Evolutionary conservation across 2,888 invertebrate species (phyloP), one percentile per base, ranked within the genome.

Genomic region (Acanthosepion pharaonis): DNA sequence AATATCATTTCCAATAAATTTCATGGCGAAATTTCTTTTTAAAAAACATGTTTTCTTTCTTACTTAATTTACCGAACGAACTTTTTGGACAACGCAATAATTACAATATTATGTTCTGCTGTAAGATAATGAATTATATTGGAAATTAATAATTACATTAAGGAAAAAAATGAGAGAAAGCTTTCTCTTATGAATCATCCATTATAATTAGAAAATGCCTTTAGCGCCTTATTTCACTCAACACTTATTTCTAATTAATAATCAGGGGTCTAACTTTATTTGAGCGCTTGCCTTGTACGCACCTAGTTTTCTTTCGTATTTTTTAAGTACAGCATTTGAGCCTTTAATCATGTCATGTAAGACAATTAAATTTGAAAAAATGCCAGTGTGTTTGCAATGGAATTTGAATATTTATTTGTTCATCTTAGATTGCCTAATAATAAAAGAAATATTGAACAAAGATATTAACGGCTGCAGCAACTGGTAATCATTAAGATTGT

Each of bases 101-200:
- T 78, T 78, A 78, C 78, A n/a, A 78, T 28, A 78, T 78, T 28
- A n/a, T n/a, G 28, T 28, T n/a, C 78, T 78, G 78, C 15, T n/a
- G 78, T n/a, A 78, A 28, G 78, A 78, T 78, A 78, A 78, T 78
- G 78, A n/a, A 78, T 78, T 78, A n/a, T 28, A 28, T n/a, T n/a
- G 28, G 11, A 78, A 78, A 78, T 78, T 78, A 78, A 78, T 78
- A 78, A 78, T 28, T 78, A n/a, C 78, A 78, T 78, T 78, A n/a
- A 78, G 9, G n/a, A 78, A 78, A 78, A 78, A 78, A n/a, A 78
- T 3, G 78, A n/a, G n/a, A 11, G n/a, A 78, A 78, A 78, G 8
- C n/a, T n/a, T n/a, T 78, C n/a, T 78, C 78, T 78, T 78, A 78
- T 78, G 78, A 78, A n/a, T 78, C 78, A 78, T n/a, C n/a, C 78